Evolutionary conservation across 1,140 invertebrate genomes (phyloP).

Genomic region (Myzus persicae): DNA sequence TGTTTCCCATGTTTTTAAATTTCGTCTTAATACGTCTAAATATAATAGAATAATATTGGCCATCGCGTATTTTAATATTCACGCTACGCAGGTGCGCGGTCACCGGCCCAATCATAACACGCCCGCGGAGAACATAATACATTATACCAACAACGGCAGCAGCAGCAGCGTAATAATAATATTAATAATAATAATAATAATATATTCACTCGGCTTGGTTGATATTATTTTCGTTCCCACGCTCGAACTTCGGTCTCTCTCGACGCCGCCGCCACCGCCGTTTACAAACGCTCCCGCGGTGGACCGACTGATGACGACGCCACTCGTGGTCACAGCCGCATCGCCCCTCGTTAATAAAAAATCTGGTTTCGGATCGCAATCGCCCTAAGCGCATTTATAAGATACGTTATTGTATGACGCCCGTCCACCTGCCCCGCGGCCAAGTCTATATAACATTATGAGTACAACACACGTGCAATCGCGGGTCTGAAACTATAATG

Average conservation of each 20-base stretch:
- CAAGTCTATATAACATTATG: neutral
- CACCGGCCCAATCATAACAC: neutral
- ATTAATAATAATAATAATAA: neutral
- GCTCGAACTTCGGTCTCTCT: slow-evolving; percentile 10
- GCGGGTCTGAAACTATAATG: neutral
- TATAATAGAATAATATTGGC: neutral
- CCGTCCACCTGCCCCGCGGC: neutral
- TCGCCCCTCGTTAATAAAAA: slow-evolving; percentile 11
- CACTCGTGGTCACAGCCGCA: slow-evolving; percentile 4
- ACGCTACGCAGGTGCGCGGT: neutral
- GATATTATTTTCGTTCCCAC: slow-evolving; percentile 35
- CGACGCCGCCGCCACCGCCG: neutral
- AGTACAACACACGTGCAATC: neutral
- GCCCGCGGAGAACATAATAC: slow-evolving; percentile 4
- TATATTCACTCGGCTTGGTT: neutral
- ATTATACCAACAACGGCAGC: neutral
- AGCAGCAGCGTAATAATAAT: neutral
- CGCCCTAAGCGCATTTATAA: neutral
- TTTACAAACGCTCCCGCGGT: slow-evolving; percentile 10
- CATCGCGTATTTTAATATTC: neutral
- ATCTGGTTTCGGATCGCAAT: slow-evolving; percentile 1
- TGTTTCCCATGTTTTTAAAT: neutral
- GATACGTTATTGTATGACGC: neutral
- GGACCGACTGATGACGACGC: neutral
- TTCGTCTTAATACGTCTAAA: too few species aligned